Percentiles rank a stretch among this genome's conserved stretches.
phyloP scores from a whole-genome alignment of 2,888 invertebrate species.

The Crocallis elinguaria region DNA sequence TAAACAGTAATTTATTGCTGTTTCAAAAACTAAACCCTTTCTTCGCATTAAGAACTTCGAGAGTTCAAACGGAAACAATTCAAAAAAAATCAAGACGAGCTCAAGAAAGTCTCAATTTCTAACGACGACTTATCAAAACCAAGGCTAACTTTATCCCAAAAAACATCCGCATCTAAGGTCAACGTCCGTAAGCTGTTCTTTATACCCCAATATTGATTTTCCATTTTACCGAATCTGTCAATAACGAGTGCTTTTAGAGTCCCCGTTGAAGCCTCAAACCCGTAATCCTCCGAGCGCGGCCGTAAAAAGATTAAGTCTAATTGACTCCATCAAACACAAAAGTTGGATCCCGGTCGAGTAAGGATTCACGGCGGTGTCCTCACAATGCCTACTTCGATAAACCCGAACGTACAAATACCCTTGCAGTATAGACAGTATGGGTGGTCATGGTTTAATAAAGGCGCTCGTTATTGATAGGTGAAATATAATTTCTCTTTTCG shows the following conservation, averaged over 20 bases:
- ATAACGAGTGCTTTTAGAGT: conserved; percentile 9
- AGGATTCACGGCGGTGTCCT: conserved; percentile 6
- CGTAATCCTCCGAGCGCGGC: conserved; percentile 9
- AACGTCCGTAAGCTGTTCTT: neutral
- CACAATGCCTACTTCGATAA: conserved; percentile 30
- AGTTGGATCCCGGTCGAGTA: conserved; percentile 24
- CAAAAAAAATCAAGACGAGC: no score
- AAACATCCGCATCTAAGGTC: no score
- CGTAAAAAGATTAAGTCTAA: conserved; percentile 29
- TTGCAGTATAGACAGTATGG: neutral
- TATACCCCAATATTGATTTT: conserved; percentile 4
- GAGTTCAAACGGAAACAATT: no score
- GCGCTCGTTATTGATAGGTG: no score
- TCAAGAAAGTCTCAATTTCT: no score
- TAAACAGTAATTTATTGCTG: no score
- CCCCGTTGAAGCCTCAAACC: conserved; percentile 4
- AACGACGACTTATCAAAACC: no score
- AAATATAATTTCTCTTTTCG: no score
- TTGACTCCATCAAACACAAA: conserved; percentile 32
- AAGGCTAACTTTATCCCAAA: no score
- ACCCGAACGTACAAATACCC: conserved; percentile 28
- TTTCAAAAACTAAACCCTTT: no score
- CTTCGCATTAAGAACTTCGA: no score
- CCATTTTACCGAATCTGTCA: conserved; percentile 3
- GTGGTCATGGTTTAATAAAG: neutral